phyloP scores from a whole-genome alignment of 1,140 invertebrate species.

The Calliopsis andreniformis region DNA sequence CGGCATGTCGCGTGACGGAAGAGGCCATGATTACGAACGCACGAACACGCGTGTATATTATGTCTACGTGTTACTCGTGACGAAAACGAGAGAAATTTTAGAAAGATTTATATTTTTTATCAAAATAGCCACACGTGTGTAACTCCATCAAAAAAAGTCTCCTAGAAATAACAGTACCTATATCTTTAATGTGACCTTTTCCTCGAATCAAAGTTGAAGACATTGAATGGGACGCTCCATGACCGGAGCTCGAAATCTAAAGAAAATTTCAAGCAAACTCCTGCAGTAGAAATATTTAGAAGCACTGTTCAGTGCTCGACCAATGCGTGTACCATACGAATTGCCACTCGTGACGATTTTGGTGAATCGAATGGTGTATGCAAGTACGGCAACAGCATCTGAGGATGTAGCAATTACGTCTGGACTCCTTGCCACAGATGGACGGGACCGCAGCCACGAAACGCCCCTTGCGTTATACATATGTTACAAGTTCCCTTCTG shows the following conservation, averaged over 20 bases:
- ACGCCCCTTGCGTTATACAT: conserved; percentile 74
- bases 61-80: conserved; percentile 13
- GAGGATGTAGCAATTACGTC: conserved; percentile 68
- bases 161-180: too few relatives aligned
- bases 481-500: conserved; percentile 60
- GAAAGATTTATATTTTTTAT: background rate
- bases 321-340: background rate
- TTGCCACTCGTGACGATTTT: conserved; percentile 31
- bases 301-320: background rate
- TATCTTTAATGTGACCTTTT: too few relatives aligned
- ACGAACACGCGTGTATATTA: conserved; percentile 58
- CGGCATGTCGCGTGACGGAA: conserved; percentile 64
- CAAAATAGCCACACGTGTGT: too few relatives aligned
- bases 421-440: conserved; percentile 63
- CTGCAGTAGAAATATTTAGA: background rate
- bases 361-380: conserved; percentile 32
- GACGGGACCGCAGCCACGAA: conserved; percentile 67
- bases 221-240: too few relatives aligned
- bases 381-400: conserved; percentile 55
- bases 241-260: conserved; percentile 2
- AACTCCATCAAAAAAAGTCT: too few relatives aligned
- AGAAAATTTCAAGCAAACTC: too few relatives aligned
- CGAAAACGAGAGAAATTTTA: background rate
- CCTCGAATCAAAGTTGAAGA: too few relatives aligned
- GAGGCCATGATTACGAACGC: conserved; percentile 38